Percentiles rank a stretch among this genome's conserved stretches.
These are phyloP conservation scores for Phyllotreta cruciferae DNA, from an alignment of 2,888 invertebrate genomes.

Conservation along the genomic window DNA sequence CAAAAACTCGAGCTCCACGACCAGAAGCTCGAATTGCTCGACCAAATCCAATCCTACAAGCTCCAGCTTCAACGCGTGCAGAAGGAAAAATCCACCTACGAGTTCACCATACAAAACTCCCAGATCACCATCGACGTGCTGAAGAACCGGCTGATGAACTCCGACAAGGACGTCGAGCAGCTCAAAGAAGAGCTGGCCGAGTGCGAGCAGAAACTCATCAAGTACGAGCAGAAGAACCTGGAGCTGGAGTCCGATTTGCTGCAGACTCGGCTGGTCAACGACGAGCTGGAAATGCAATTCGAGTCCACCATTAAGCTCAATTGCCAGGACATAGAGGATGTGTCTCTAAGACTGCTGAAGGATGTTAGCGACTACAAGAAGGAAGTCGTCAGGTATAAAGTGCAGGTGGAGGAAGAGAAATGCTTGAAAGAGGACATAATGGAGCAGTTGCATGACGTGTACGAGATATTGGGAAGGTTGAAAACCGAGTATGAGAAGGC, in stretches of 20 bases:
- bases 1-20: conserved; percentile 40
- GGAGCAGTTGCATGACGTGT: conserved; percentile 45
- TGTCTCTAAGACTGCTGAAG: conserved; percentile 49
- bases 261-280: conserved; percentile 46
- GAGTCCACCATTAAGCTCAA: conserved; percentile 50
- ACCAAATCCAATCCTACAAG: conserved; percentile 49
- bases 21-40: conserved; percentile 33
- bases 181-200: conserved; percentile 59
- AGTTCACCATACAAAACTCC: conserved; percentile 67
- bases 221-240: conserved; percentile 52
- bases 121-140: conserved; percentile 67
- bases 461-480: conserved; percentile 40
- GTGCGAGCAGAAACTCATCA: conserved; percentile 52
- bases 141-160: conserved; percentile 65
- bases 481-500: conserved; percentile 40
- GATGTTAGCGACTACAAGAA: conserved; percentile 47
- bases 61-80: conserved; percentile 60
- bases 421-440: conserved; percentile 43
- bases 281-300: conserved; percentile 54
- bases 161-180: conserved; percentile 67
- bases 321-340: conserved; percentile 46
- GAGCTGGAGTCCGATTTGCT: conserved; percentile 50
- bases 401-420: conserved; percentile 38
- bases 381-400: conserved; percentile 36
- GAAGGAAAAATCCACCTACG: conserved; percentile 65